Evolutionary conservation across 2,888 invertebrate species (phyloP).

Genomic region (Drosophila lacicola): DNA sequence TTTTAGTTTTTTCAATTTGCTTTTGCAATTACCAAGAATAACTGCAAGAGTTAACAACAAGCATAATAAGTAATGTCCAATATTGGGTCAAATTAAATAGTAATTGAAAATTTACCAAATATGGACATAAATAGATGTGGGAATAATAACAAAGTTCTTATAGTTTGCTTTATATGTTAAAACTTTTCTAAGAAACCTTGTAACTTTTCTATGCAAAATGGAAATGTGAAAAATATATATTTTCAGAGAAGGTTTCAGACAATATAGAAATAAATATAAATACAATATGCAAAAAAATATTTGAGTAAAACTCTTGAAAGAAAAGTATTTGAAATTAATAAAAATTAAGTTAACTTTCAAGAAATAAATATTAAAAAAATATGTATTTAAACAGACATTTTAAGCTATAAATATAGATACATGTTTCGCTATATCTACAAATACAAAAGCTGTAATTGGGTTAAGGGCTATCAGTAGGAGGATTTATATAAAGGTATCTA

Average conservation of each 20-base stretch:
- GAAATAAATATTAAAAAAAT: too few species aligned
- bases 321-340: too few species aligned
- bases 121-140: conserved; percentile 39
- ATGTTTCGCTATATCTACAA: too few species aligned
- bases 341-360: too few species aligned
- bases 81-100: conserved; percentile 34
- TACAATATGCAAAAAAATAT: background rate
- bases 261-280: background rate
- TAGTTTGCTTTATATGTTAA: background rate
- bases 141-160: conserved; percentile 22
- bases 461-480: background rate
- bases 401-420: too few species aligned
- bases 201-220: too few species aligned
- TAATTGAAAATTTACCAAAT: conserved; percentile 9
- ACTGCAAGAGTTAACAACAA: conserved; percentile 27
- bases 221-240: background rate
- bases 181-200: background rate
- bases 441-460: too few species aligned
- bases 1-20: conserved; percentile 42
- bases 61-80: conserved; percentile 23
- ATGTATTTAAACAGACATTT: too few species aligned
- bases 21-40: conserved; percentile 39
- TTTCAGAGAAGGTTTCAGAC: background rate
- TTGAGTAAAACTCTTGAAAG: too few species aligned
- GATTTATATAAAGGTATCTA: background rate